Evolutionary conservation across 2,113 vertebrate species (phyloP), one percentile per base, ranked within the genome.

Genomic region (Plectropomus leopardus): DNA sequence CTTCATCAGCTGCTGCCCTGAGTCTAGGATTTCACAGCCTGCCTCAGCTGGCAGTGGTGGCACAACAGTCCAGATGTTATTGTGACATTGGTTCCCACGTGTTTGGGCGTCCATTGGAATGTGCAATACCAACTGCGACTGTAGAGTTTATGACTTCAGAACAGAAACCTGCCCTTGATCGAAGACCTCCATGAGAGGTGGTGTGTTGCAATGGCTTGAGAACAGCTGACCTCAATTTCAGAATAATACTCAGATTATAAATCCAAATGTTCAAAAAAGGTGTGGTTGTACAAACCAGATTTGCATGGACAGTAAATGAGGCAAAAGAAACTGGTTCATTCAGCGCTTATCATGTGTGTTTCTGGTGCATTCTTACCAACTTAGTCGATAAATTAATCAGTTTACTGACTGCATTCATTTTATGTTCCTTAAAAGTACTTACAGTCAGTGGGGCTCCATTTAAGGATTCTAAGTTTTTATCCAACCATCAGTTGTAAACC

Each of bases 41-140:
- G 50, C 28, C 23, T 57, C 36, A 78, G 32, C 26, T 36, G n/a
- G 30, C 76, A 68, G 59, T 19, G 51, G 79, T 76, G 78, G 68
- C 86, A 79, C 80, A 85, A 10, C 48, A 45, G 36, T 42, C 57
- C 84, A 90, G 86, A 88, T 90, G 87, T 87, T 90, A 45, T 65
- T 76, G 75, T 73, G 83, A 82, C 77, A 85, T 76, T 50, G 4
- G 16, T 73, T 85, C 87, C 80, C 70, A 77, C 26, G 6, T 79
- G 72, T 83, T 89, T 87, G 64, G 76, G 58, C 51, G 66, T 64
- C 67, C 68, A 19, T 30, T 69, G 78, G 72, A 88, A 83, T 80
- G 80, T 53, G 28, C 40, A 74, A 66, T 28, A 61, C 74, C 68
- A 78, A 54, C 65, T 71, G 67, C 13, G 77, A 36, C 58, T 58